phyloP scores from a whole-genome alignment of 2,113 vertebrate genomes.

The Galbula dea region DNA sequence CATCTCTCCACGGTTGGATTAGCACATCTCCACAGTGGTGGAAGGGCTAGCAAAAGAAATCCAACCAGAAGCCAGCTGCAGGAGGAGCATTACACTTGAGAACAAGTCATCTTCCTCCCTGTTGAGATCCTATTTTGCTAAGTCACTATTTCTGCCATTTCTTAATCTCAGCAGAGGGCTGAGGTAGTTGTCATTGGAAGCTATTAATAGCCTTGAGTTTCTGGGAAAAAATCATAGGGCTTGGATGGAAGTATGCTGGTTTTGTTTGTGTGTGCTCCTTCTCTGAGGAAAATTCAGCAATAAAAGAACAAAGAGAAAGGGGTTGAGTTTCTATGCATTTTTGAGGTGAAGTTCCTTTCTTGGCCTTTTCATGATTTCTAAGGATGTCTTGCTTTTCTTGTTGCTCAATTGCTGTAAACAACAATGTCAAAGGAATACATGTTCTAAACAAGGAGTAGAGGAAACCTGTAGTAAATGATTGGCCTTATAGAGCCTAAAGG shows the following conservation, averaged over 20 bases:
- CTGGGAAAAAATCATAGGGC: neutral
- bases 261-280: neutral
- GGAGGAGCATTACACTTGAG: neutral
- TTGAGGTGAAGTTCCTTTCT: neutral
- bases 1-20: neutral
- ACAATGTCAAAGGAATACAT: neutral
- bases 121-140: neutral
- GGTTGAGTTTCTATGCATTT: neutral
- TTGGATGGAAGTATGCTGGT: neutral
- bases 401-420: neutral
- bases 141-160: neutral
- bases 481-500: neutral
- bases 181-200: neutral
- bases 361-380: neutral
- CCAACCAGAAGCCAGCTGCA: neutral
- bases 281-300: neutral
- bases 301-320: neutral
- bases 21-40: neutral
- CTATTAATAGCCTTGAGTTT: conserved; percentile 40
- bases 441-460: neutral
- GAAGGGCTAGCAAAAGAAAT: neutral
- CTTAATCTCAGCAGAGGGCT: neutral
- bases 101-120: neutral
- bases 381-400: neutral
- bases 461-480: neutral